Base-by-base conservation (phyloP, 2,113 vertebrate species). In the Rhea americana region DNA sequence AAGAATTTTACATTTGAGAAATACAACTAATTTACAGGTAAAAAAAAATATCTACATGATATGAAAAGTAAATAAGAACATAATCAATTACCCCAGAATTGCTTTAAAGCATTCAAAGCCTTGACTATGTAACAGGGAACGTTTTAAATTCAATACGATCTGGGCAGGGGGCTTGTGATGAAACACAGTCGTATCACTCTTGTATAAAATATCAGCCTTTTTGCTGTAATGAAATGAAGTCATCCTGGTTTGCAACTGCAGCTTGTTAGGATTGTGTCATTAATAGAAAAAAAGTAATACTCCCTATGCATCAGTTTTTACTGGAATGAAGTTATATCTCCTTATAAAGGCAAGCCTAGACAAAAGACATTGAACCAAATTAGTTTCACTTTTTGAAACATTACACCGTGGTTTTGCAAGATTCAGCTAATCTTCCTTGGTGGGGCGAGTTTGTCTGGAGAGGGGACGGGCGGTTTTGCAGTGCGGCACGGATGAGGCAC, bases 401-500 rank as follows among this genome's bases (percentile, higher is more conserved):
- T 37, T 59, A 53, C 7, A 61, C 7, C 4, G 3, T 45, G 8
- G 7, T 71, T 94, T 82, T 85, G 7, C 22, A 16, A 5, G 15
- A 8, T 19, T 19, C 13, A 14, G 24, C 71, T 41, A 55, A 75
- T 26, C 17, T 78, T 48, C 2, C 39, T 26, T 5, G 6, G 11
- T 5, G 2, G 6, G n/a, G 5, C 39, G 22, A 0, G 0, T 5
- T 59, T 9, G 1, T 48, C 18, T 48, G 55, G 35, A 30, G 37
- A 48, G 18, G 15, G 58, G 13, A 37, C 9, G 5, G 0, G 7
- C 19, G 32, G 39, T 18, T 55, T 70, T 73, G 17, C 41, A 41
- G 59, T 7, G 19, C 30, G 15, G 10, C 35, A n/a, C 11, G 25
- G 53, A 11, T 16, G 70, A 35, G 13, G 6, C 11, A 13, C 10